Evolutionary conservation across 2,888 invertebrate species (phyloP).

Genomic region (Electrophaes corylata): DNA sequence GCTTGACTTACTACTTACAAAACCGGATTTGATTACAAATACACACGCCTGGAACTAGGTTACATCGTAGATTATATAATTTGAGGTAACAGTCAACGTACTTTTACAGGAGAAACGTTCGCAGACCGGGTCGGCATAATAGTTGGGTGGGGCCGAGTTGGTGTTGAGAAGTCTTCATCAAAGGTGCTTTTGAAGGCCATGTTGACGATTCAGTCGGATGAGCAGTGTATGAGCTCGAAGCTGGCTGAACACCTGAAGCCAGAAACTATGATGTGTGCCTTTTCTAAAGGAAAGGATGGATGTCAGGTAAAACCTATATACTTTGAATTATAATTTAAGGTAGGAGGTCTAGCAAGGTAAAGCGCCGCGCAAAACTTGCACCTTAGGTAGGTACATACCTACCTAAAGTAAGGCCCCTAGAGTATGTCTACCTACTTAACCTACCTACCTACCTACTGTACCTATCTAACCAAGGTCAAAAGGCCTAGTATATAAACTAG

Average conservation of each 20-base stretch:
- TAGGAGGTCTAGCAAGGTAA: too few species aligned
- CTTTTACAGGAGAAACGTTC: constrained; percentile 70
- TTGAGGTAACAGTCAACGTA: neutral
- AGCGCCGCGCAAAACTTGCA: too few species aligned
- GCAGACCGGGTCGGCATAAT: constrained; percentile 69
- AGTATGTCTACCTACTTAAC: too few species aligned
- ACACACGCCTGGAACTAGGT: too few species aligned
- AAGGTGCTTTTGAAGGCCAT: constrained; percentile 74
- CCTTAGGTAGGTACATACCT: neutral
- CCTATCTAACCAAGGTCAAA: too few species aligned
- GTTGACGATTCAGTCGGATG: constrained; percentile 70
- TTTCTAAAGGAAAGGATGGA: constrained; percentile 83
- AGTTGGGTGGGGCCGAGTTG: constrained; percentile 83
- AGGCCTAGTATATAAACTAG: too few species aligned
- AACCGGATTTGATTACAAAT: too few species aligned
- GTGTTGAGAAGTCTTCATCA: constrained; percentile 70
- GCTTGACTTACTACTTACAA: neutral
- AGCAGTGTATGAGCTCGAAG: constrained; percentile 70
- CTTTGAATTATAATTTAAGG: too few species aligned
- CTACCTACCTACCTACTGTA: too few species aligned
- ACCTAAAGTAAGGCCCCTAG: too few species aligned
- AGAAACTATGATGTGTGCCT: constrained; percentile 86
- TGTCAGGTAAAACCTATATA: too few species aligned
- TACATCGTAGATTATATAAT: too few species aligned
- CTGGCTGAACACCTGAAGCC: constrained; percentile 73